phyloP scores from a whole-genome alignment of 2,797 vertebrate genomes.

The Enteromius fasciolatus region DNA sequence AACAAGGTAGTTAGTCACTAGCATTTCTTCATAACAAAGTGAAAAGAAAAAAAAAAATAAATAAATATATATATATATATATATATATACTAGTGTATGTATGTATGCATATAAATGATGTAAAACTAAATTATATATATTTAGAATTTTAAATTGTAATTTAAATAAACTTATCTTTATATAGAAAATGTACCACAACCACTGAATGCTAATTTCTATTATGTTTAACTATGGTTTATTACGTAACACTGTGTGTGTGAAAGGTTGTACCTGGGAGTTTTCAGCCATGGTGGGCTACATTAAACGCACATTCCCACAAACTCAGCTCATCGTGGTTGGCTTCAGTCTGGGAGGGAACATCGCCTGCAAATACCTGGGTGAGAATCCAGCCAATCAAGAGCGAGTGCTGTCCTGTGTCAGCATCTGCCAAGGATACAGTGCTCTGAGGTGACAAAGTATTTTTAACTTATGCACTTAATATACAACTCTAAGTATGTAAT shows the following conservation, averaged over 20 bases:
- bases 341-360: conserved; percentile 97
- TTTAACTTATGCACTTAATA: background rate
- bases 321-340: conserved; percentile 87
- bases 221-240: background rate
- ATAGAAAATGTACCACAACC: conserved; percentile 6
- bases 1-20: background rate
- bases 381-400: conserved; percentile 88
- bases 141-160: background rate
- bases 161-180: background rate
- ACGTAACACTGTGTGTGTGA: conserved; percentile 33
- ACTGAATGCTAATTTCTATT: conserved; percentile 2
- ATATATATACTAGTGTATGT: no score
- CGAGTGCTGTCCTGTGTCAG: conserved; percentile 91
- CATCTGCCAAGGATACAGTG: conserved; percentile 93
- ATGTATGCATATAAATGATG: no score
- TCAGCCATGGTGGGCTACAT: conserved; percentile 91
- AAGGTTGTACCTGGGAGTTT: conserved; percentile 97
- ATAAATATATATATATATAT: background rate
- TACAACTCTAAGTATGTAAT: background rate
- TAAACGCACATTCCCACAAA: conserved; percentile 83
- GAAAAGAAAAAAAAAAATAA: background rate
- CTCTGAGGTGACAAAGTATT: conserved; percentile 82
- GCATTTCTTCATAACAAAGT: conserved; percentile 28
- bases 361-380: conserved; percentile 93
- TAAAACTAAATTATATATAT: no score